A percentile compares a stretch with the other conserved stretches of the same genome.
These are phyloP conservation scores for Polyergus mexicanus DNA, from an alignment of 1,140 invertebrate genomes.

Conservation along the genomic window DNA sequence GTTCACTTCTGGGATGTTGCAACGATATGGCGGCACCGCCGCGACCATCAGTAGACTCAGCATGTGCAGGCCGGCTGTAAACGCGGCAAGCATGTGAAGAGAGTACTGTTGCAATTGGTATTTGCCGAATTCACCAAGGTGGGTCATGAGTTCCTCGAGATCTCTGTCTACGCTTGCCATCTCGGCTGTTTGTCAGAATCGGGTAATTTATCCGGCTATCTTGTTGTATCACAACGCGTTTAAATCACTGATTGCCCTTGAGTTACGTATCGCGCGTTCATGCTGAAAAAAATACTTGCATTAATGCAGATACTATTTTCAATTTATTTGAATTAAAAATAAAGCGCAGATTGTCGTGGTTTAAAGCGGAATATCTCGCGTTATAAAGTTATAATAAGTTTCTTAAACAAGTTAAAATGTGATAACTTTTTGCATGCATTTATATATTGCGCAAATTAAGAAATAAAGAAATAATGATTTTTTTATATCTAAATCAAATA, in stretches of 20 bases:
- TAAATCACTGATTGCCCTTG: background rate
- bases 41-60: constrained; percentile 92
- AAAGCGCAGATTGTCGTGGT: background rate
- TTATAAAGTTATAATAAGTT: constrained; percentile 12
- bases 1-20: constrained; percentile 87
- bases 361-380: background rate
- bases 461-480: background rate
- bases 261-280: background rate
- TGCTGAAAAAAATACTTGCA: constrained; percentile 15
- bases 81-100: constrained; percentile 91
- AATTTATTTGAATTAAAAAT: background rate
- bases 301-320: constrained; percentile 12
- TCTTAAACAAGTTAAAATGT: background rate
- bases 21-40: constrained; percentile 92
- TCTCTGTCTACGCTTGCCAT: constrained; percentile 88
- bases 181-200: background rate
- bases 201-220: background rate
- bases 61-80: constrained; percentile 94
- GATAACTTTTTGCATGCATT: background rate
- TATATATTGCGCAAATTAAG: background rate
- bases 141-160: constrained; percentile 90
- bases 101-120: constrained; percentile 92
- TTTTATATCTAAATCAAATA: background rate
- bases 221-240: background rate
- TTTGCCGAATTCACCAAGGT: constrained; percentile 92